A percentile compares a stretch with the other conserved stretches of the same genome.
Evolutionary conservation across 1,140 invertebrate genomes (phyloP).

Genomic region (Lethrus apterus): DNA sequence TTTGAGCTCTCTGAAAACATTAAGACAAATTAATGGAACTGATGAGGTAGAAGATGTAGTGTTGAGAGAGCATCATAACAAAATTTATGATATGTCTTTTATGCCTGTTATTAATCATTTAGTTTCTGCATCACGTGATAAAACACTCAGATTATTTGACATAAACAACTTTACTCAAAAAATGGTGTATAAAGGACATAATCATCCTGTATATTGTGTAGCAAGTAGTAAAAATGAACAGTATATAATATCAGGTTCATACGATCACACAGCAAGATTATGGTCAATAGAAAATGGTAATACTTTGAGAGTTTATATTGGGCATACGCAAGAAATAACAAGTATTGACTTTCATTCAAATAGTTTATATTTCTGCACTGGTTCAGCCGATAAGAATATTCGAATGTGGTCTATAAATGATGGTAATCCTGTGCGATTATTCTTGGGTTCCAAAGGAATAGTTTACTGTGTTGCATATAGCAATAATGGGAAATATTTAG

Average conservation of each 20-base stretch:
- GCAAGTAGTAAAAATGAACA: constrained; percentile 64
- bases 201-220: constrained; percentile 80
- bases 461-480: constrained; percentile 60
- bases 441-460: constrained; percentile 53
- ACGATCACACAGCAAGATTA: constrained; percentile 75
- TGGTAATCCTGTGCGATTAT: constrained; percentile 51
- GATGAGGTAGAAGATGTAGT: constrained; percentile 24
- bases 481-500: constrained; percentile 61
- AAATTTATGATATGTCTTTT: constrained; percentile 31
- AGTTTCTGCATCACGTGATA: constrained; percentile 33
- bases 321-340: constrained; percentile 77
- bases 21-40: constrained; percentile 18
- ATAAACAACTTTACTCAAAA: constrained; percentile 17
- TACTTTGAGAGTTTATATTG: constrained; percentile 71
- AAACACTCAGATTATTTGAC: constrained; percentile 22
- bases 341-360: constrained; percentile 68
- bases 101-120: constrained; percentile 23
- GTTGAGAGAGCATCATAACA: constrained; percentile 29
- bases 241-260: constrained; percentile 74
- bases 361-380: constrained; percentile 58
- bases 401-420: constrained; percentile 59
- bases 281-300: constrained; percentile 78
- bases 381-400: constrained; percentile 59
- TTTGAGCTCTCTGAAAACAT: constrained; percentile 18
- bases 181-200: constrained; percentile 57